Evolutionary conservation across 2,797 vertebrate species (phyloP), one percentile per base, ranked within the genome.

Genomic region (Leucoraja ocellata): DNA sequence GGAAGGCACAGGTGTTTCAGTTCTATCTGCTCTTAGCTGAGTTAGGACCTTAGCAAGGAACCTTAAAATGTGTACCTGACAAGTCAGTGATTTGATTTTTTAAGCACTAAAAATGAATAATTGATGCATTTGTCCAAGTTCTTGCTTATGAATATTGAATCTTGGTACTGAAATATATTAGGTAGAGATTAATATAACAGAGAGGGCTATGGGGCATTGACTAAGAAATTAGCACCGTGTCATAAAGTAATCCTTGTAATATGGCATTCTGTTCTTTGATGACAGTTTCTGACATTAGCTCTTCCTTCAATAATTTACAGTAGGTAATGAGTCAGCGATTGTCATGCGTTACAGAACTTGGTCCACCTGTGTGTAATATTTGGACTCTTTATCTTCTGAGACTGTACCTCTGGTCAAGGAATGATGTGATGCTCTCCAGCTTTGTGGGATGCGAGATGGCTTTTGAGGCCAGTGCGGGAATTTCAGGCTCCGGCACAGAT

Each of bases 91-190:
- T 54, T 92, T 76, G 8, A 25, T 39, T 74, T 46, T 36, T 23
- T 28, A 58, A 0, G 23, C 14, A 8, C 71, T 92, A 74, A 74
- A 92, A 54, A 92, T 74, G 25, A 74, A 58, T 92, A 92, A 76
- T 76, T 76, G 90, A 58, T 28, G 73, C 14, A 54, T 16, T 28
- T 54, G 71, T 39, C 71, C 36, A 23, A 58, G 13, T 54, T 91
- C 88, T 91, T 7, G 8, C 25, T 58, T 39, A 92, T 76, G 39
- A 92, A 74, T 92, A 92, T 74, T 92, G 90, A 92, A 58, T 92
- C 90, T 46, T 39, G 21, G 16, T 1, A 54, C 16, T 76, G 5
- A n/a, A 92, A 76, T n/a, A 54, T 92, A 71, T n/a, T 74, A 76
- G 54, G 7, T 76, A 46, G 14, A 21, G 1, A 36, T 76, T 74